Conservation (phyloP, 1,140 invertebrate genomes). For the Neodiprion lecontei region DNA sequence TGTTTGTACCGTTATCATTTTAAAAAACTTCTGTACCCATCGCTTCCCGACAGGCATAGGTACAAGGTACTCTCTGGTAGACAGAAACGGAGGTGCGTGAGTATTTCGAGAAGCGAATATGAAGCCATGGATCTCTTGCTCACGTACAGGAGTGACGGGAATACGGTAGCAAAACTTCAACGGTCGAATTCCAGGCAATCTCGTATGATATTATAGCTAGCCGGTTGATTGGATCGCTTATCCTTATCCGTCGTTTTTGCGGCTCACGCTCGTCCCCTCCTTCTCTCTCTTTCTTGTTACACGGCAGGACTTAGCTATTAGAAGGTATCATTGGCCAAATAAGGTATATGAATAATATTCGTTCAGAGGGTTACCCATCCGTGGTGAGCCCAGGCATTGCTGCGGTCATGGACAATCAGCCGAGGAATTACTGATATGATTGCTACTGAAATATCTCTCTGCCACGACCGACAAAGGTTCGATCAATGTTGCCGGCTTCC, state of each 20-base stretch:
- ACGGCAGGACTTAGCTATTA: slow-evolving; percentile 39
- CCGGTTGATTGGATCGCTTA: slow-evolving; percentile 64
- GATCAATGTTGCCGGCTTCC: slow-evolving; percentile 20
- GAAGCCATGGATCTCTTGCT: too few species aligned
- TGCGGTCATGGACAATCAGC: slow-evolving; percentile 63
- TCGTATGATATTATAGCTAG: slow-evolving; percentile 51
- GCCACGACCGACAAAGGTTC: slow-evolving; percentile 53
- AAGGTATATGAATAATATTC: slow-evolving; percentile 52
- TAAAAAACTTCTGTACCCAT: too few species aligned
- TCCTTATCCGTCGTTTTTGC: slow-evolving; percentile 52
- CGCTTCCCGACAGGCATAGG: too few species aligned
- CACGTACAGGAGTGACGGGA: not conserved
- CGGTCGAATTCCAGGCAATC: slow-evolving; percentile 50
- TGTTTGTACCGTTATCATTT: too few species aligned
- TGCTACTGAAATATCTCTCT: slow-evolving; percentile 59
- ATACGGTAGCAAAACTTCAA: slow-evolving; percentile 4
- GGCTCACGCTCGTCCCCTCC: slow-evolving; percentile 42
- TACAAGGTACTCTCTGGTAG: too few species aligned
- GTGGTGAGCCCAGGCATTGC: slow-evolving; percentile 39
- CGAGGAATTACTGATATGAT: slow-evolving; percentile 62
- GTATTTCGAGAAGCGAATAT: too few species aligned
- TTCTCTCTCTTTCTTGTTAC: slow-evolving; percentile 24
- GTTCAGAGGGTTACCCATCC: slow-evolving; percentile 39
- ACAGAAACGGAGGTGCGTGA: too few species aligned
- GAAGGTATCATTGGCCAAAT: slow-evolving; percentile 60